Conservation (phyloP, 1,140 invertebrate genomes). For the Tyrophagus putrescentiae region DNA sequence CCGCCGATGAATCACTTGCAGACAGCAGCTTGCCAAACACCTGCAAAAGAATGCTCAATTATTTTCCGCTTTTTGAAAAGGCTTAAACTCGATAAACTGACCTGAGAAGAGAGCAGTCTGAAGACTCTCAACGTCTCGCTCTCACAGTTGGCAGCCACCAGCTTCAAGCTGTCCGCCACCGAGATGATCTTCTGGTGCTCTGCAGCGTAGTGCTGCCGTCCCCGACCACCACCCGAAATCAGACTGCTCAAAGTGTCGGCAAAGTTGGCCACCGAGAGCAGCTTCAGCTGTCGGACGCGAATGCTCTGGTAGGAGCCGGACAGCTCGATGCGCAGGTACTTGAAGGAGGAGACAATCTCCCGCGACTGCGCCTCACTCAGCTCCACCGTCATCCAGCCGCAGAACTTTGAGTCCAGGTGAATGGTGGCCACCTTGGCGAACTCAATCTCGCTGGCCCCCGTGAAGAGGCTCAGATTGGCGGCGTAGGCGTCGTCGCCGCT, state of each 20-base stretch:
- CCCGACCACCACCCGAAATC: background rate
- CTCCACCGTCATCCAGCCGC: slow-evolving; percentile 71
- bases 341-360: slow-evolving; percentile 36
- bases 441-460: background rate
- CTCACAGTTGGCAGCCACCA: slow-evolving; percentile 72
- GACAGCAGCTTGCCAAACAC: slow-evolving; percentile 78
- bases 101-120: slow-evolving; percentile 77
- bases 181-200: background rate
- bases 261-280: slow-evolving; percentile 31
- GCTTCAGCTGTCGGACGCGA: slow-evolving; percentile 62
- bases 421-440: slow-evolving; percentile 29
- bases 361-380: slow-evolving; percentile 36
- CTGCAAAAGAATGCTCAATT: slow-evolving; percentile 36
- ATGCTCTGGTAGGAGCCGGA: slow-evolving; percentile 80
- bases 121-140: slow-evolving; percentile 82
- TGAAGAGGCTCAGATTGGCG: background rate
- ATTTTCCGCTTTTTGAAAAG: slow-evolving; percentile 5
- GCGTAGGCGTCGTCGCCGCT: background rate
- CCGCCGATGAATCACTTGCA: slow-evolving; percentile 30
- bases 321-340: slow-evolving; percentile 57
- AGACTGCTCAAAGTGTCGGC: background rate
- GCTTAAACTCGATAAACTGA: slow-evolving; percentile 31
- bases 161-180: slow-evolving; percentile 46
- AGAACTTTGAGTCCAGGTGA: slow-evolving; percentile 62
- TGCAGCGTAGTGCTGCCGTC: background rate